Percentiles rank a stretch among this genome's conserved stretches.
Evolutionary conservation across 2,888 invertebrate genomes (phyloP).

Genomic region (Stenchaetothrips biformis): DNA sequence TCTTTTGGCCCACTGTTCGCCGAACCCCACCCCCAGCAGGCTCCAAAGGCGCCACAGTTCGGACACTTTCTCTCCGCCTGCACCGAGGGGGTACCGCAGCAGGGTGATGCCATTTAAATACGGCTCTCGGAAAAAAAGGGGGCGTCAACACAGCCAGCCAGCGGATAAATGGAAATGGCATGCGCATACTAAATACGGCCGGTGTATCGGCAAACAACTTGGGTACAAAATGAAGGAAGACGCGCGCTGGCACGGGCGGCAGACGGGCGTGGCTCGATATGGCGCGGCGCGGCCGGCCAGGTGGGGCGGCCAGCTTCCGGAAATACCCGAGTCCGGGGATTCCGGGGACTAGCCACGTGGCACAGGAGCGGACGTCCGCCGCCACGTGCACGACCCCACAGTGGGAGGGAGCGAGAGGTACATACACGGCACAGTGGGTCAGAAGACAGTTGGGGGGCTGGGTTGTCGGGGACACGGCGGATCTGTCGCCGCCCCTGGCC

Average conservation of each 20-base stretch:
- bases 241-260: neutral
- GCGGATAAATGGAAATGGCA: slow-evolving; percentile 13
- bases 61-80: neutral
- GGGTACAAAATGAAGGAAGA: neutral
- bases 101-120: neutral
- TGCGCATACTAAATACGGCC: slow-evolving; percentile 3
- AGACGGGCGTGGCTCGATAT: neutral
- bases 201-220: neutral
- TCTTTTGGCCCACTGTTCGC: too few species aligned
- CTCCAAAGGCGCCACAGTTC: neutral
- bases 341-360: too few species aligned
- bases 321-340: too few species aligned
- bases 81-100: too few species aligned
- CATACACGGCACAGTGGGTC: too few species aligned
- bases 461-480: too few species aligned
- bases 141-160: neutral
- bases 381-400: too few species aligned
- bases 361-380: too few species aligned
- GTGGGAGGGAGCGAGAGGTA: too few species aligned
- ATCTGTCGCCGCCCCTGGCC: too few species aligned
- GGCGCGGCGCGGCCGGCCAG: neutral
- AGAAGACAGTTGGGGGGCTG: too few species aligned
- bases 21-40: neutral
- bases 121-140: neutral
- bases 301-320: neutral